A percentile compares a stretch with the other conserved stretches of the same genome.
phyloP scores from a whole-genome alignment of 30 jellyfish, hydroid and myxozoan genomes.

The Hydra vulgaris region DNA sequence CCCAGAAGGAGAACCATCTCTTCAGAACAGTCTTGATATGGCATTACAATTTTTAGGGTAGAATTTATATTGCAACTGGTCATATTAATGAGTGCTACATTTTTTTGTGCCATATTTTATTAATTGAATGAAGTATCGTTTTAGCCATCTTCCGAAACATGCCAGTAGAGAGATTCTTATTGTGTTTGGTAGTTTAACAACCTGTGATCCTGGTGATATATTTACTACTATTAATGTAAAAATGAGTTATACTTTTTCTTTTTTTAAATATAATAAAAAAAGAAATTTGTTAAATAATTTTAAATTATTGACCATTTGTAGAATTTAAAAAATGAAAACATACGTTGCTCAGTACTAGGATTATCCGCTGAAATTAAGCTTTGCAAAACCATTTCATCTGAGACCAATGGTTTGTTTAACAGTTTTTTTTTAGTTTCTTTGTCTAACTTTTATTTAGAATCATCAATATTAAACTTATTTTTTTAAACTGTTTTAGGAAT shows the following conservation, averaged over 20 bases:
- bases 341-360: conserved; percentile 80
- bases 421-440: background rate
- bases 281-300: background rate
- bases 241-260: background rate
- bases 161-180: conserved; percentile 81
- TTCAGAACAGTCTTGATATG: conserved; percentile 68
- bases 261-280: too few species aligned
- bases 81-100: too few species aligned
- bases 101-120: too few species aligned
- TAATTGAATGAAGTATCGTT: too few species aligned
- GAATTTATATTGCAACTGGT: too few species aligned
- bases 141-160: conserved; percentile 77
- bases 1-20: conserved; percentile 78
- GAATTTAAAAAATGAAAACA: conserved; percentile 43
- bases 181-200: conserved; percentile 71
- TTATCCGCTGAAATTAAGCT: conserved; percentile 76
- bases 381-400: conserved; percentile 54
- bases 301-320: background rate
- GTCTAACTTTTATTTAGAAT: background rate
- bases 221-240: conserved; percentile 51
- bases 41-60: conserved; percentile 58
- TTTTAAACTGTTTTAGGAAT: conserved; percentile 26
- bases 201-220: conserved; percentile 97
- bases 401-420: conserved; percentile 49
- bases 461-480: background rate